phyloP scores from a whole-genome alignment of 2,113 vertebrate species.

The Paramisgurnus dabryanus region DNA sequence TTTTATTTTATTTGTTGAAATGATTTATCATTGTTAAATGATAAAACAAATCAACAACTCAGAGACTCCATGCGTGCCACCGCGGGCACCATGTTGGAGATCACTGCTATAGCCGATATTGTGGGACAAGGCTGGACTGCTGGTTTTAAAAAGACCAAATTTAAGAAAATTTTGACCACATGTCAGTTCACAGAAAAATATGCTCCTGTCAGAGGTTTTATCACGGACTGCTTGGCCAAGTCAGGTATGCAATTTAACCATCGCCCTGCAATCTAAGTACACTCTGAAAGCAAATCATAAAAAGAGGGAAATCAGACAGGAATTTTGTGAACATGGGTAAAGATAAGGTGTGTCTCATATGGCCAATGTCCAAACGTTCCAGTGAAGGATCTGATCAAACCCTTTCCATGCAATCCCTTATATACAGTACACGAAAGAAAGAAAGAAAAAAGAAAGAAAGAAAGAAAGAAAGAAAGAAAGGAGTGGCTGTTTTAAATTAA shows the following conservation, averaged over 20 bases:
- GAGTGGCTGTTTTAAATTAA: too few relatives aligned
- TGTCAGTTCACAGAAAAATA: background rate
- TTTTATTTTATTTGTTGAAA: too few relatives aligned
- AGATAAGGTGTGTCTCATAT: conserved; percentile 25
- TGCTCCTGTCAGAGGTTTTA: background rate
- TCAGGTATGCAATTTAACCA: background rate
- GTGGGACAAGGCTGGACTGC: too few relatives aligned
- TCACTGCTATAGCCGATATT: too few relatives aligned
- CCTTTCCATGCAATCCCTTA: background rate
- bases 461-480: conserved; percentile 17
- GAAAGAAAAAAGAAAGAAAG: conserved; percentile 36
- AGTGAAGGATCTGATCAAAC: conserved; percentile 17
- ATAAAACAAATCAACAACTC: too few relatives aligned
- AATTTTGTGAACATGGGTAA: conserved; percentile 18
- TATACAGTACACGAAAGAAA: background rate
- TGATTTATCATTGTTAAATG: too few relatives aligned
- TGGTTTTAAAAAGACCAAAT: background rate
- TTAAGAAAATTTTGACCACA: background rate
- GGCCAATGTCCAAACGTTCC: conserved; percentile 16
- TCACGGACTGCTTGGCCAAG: background rate
- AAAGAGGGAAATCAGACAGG: background rate
- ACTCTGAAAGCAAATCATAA: background rate
- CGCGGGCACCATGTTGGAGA: too few relatives aligned
- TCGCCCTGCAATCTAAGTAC: background rate
- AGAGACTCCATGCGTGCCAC: too few relatives aligned